A percentile compares a stretch with the other conserved stretches of the same genome.
Conservation (phyloP, 2,113 vertebrate species). For the Centropristis striata region DNA sequence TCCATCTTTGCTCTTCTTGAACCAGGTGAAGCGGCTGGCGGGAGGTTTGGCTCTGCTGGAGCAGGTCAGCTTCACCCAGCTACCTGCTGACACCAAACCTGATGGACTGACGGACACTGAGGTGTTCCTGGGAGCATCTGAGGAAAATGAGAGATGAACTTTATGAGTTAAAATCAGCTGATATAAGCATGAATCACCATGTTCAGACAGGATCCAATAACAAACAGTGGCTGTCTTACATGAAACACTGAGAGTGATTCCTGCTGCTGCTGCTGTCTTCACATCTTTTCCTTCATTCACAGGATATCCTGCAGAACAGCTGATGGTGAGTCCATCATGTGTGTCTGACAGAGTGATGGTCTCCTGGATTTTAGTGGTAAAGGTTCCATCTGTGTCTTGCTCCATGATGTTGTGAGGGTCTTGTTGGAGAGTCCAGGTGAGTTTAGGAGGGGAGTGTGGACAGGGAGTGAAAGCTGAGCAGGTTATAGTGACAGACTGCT, state of each 20-base stretch:
- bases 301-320: too few relatives aligned
- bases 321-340: too few relatives aligned
- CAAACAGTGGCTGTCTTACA: constrained; percentile 46
- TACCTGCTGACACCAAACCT: constrained; percentile 33
- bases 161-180: too few relatives aligned
- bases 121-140: constrained; percentile 51
- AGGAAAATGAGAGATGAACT: not conserved
- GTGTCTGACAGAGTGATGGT: too few relatives aligned
- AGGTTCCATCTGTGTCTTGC: constrained; percentile 10
- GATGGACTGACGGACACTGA: constrained; percentile 21
- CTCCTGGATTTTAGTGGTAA: too few relatives aligned
- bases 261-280: not conserved
- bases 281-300: constrained; percentile 3
- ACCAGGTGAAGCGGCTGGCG: too few relatives aligned
- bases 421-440: constrained; percentile 45
- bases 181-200: not conserved
- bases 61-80: too few relatives aligned
- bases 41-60: too few relatives aligned
- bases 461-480: constrained; percentile 62
- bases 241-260: constrained; percentile 31
- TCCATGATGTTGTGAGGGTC: not conserved
- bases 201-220: not conserved
- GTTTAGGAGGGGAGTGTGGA: constrained; percentile 28
- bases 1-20: too few relatives aligned
- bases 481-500: constrained; percentile 16